Evolutionary conservation across 2,888 invertebrate genomes (phyloP).

Genomic region (Drosophila prolongata): DNA sequence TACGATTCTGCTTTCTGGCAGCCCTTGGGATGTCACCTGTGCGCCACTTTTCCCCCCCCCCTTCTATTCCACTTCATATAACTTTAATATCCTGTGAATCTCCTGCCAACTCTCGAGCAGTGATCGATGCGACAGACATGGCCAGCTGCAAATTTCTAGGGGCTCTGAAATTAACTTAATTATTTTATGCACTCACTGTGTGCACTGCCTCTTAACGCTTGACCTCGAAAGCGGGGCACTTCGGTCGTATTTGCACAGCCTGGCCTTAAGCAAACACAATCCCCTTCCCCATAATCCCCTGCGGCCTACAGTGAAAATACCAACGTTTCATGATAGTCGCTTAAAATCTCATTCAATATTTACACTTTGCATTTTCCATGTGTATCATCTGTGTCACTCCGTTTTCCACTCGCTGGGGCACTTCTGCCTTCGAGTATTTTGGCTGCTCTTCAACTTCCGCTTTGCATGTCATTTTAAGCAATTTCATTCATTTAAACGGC

Average conservation of each 20-base stretch:
- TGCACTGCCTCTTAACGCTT: conserved; percentile 19
- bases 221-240: conserved; percentile 32
- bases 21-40: conserved; percentile 42
- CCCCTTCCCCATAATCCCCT: not conserved
- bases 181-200: conserved; percentile 40
- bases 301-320: conserved; percentile 17
- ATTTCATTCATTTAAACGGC: conserved; percentile 75
- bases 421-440: conserved; percentile 35
- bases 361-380: conserved; percentile 64
- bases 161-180: conserved; percentile 40
- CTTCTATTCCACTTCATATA: conserved; percentile 36
- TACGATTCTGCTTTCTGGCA: conserved; percentile 45
- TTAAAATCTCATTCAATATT: conserved; percentile 77
- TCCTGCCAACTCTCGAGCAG: conserved; percentile 28
- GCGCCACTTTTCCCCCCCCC: conserved; percentile 12
- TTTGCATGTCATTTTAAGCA: conserved; percentile 67
- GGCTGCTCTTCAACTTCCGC: conserved; percentile 54
- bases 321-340: conserved; percentile 64
- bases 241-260: conserved; percentile 31
- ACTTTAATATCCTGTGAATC: conserved; percentile 50
- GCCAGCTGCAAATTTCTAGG: conserved; percentile 12
- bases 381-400: conserved; percentile 56
- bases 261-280: conserved; percentile 16
- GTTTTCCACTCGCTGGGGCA: conserved; percentile 14
- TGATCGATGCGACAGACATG: conserved; percentile 28